Evolutionary conservation across 1,140 invertebrate genomes (phyloP).

Genomic region (Lepidurus packardi): DNA sequence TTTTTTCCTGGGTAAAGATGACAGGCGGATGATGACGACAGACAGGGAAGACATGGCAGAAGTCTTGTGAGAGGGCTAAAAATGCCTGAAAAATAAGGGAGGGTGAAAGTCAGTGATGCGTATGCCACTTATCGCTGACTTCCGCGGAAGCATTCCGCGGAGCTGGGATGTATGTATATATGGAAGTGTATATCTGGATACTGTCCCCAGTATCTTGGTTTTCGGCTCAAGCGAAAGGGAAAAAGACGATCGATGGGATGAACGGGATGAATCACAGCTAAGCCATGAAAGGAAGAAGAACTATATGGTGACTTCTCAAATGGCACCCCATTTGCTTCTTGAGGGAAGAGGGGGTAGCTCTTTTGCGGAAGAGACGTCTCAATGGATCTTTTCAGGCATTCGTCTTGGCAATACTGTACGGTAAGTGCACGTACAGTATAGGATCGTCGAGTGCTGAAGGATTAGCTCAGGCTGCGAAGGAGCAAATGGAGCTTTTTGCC

Average conservation of each 20-base stretch:
- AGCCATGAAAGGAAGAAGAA: background rate
- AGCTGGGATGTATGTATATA: background rate
- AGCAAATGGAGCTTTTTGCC: background rate
- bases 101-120: slow-evolving; percentile 1
- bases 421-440: too few species aligned
- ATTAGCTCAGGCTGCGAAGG: background rate
- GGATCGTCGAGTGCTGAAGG: background rate
- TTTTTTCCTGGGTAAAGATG: background rate
- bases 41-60: background rate
- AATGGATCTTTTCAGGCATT: too few species aligned
- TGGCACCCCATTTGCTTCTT: background rate
- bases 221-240: background rate
- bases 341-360: background rate
- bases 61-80: background rate
- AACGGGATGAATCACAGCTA: slow-evolving; percentile 7
- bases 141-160: slow-evolving; percentile 4
- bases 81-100: background rate
- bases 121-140: background rate
- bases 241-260: background rate
- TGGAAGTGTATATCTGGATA: background rate
- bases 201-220: background rate
- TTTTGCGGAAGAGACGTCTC: background rate
- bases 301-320: background rate
- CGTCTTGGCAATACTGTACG: too few species aligned
- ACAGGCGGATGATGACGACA: background rate